A percentile compares a stretch with the other conserved stretches of the same genome.
Conservation (phyloP, 2,888 invertebrate genomes). For the Myathropa florea region DNA sequence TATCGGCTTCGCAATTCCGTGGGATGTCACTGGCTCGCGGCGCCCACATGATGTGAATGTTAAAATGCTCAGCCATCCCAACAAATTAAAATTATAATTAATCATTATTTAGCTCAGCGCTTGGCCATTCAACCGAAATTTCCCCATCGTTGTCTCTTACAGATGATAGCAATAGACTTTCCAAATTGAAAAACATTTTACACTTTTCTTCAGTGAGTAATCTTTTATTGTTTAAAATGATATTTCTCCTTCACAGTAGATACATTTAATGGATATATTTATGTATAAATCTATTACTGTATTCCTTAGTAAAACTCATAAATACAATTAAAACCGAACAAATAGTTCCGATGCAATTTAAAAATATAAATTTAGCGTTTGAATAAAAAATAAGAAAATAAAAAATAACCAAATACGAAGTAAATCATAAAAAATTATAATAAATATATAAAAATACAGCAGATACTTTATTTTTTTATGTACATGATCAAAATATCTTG, state of each 20-base stretch:
- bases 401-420: not conserved
- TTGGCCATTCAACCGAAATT: too few relatives aligned
- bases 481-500: slow-evolving; percentile 21
- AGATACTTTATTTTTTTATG: slow-evolving; percentile 15
- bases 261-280: slow-evolving; percentile 43
- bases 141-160: not conserved
- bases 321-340: slow-evolving; percentile 39
- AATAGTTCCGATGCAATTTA: not conserved
- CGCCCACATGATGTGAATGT: too few relatives aligned
- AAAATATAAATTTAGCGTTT: not conserved
- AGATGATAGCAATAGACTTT: not conserved
- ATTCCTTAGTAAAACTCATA: slow-evolving; percentile 30
- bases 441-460: slow-evolving; percentile 3
- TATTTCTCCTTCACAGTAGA: slow-evolving; percentile 54
- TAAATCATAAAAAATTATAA: not conserved
- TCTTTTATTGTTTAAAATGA: slow-evolving; percentile 54
- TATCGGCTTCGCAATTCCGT: too few relatives aligned
- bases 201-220: slow-evolving; percentile 55
- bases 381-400: not conserved
- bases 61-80: too few relatives aligned
- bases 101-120: too few relatives aligned
- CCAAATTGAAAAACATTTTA: not conserved
- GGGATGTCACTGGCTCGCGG: too few relatives aligned
- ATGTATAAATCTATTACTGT: not conserved
- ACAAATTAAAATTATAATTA: too few relatives aligned